Evolutionary conservation across 2,797 vertebrate species (phyloP), one percentile per base, ranked within the genome.

Genomic region (Orestias chungarensis): DNA sequence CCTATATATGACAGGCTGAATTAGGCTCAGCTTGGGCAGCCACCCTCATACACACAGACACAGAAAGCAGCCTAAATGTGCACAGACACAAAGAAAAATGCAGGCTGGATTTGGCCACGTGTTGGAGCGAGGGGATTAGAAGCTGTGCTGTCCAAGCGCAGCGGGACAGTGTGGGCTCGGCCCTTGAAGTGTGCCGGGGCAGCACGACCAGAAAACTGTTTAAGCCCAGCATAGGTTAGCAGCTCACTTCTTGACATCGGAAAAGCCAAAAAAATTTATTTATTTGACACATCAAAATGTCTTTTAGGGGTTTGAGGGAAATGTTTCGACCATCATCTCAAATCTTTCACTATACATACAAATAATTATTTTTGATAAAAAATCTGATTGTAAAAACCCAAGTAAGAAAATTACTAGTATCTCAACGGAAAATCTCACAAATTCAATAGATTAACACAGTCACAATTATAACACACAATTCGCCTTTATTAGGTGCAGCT

Each of bases 1-100:
- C 95, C 96, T 95, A 97, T 90, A 95, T 98, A 95, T 92, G 95
- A 97, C 95, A 96, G 92, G 84, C 90, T 86, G 80, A 85, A 95
- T 96, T 94, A 96, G 90, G 93, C 93, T 96, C 95, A 96, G 81
- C 85, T 80, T 93, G 91, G 87, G 87, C 82, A 91, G 87, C 92
- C 94, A 81, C 72, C 92, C 87, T 83, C 83, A 83, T 70, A 67
- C 81, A 6, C 72, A 80, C 65, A 68, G 64, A 76, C 18, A 76
- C 62, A 76, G 61, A 65, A 67, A 68, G 40, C 54, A 38, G 73
- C 62, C 68, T 73, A 76, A 73, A 84, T 79, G 81, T 73, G 70
- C 66, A 68, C 71, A 68, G 70, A 70, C 66, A 71, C 71, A 68
- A 52, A 66, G 14, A 57, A 64, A 29, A 81, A 79, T 12, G 23